phyloP scores from a whole-genome alignment of 1,140 invertebrate species.

The Stegodyphus dumicola region DNA sequence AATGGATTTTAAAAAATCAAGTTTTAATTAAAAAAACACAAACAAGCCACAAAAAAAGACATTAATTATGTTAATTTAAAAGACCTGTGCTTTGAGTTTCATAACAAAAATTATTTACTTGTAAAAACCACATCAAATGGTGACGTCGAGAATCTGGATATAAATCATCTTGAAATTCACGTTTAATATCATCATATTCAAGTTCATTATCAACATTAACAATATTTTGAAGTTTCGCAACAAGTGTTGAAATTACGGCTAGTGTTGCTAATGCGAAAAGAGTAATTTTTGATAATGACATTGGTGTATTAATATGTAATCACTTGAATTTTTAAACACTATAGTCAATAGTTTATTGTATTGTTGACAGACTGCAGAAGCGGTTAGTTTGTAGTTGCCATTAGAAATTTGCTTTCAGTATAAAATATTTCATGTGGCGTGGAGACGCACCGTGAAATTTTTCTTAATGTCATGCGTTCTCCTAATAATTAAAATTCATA shows the following conservation, averaged over 20 bases:
- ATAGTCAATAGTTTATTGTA: too few relatives aligned
- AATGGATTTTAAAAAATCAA: background rate
- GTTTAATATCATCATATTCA: slow-evolving; percentile 51
- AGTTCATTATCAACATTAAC: slow-evolving; percentile 51
- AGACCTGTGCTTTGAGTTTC: background rate
- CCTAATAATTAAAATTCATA: too few relatives aligned
- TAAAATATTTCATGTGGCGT: too few relatives aligned
- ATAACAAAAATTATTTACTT: slow-evolving; percentile 72
- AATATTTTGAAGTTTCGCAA: slow-evolving; percentile 54
- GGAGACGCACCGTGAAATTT: too few relatives aligned
- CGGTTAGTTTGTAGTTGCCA: too few relatives aligned
- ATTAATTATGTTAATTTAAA: slow-evolving; percentile 11
- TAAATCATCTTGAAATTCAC: slow-evolving; percentile 18
- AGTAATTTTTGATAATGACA: slow-evolving; percentile 56
- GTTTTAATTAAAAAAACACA: background rate
- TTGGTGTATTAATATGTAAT: background rate
- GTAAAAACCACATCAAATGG: slow-evolving; percentile 81
- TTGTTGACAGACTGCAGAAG: too few relatives aligned
- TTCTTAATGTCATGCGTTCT: too few relatives aligned
- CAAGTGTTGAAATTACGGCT: slow-evolving; percentile 50
- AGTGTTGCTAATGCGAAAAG: slow-evolving; percentile 46
- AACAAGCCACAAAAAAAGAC: background rate
- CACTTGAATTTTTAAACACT: too few relatives aligned
- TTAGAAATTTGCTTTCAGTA: too few relatives aligned
- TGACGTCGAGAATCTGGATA: slow-evolving; percentile 16